Evolutionary conservation across 2,888 invertebrate genomes (phyloP), one percentile per base, ranked within the genome.

Genomic region (Hydrotaea cyrtoneurina): DNA sequence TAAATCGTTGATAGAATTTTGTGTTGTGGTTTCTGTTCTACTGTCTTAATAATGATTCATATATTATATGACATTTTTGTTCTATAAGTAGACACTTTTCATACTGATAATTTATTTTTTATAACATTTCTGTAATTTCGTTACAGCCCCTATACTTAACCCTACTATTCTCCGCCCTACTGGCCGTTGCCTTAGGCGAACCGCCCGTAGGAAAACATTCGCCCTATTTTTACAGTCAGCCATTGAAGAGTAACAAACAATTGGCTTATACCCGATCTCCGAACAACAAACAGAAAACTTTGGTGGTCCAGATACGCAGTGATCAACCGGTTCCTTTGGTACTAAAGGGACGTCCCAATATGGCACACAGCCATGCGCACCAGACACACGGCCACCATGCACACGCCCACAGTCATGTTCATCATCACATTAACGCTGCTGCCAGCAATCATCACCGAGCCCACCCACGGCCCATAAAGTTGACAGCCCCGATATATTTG

Each of bases 291-390:
- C 90, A 90, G 69, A 89, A 91, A 55, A 91, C 92, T 0, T 71
- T 92, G 21, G 91, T 92, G 2, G 89, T 92, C 0, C 92, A 92
- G 87, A 92, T 92, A 53, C 91, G 92, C 23, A 92, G 92, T 77
- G 92, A 92, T 85, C 90, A 91, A 80, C 90, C 90, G 0, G 91
- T 90, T 2, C 92, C 91, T 0, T 83, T 92, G 69, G 89, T 92
- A 0, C 75, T 92, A 0, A 92, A 92, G 85, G 89, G 91, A 31
- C 90, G 90, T 2, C 89, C 88, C 0, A 86, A 78, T n/a, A 86
- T 87, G 26, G 55, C 81, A 0, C 90, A 88, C 26, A 59, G 86
- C 0, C 88, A 86, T 82, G 87, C 69, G 23, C 85, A 75, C 31
- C 86, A 88, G 77, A 53, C 79, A 11, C 87, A 83, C n/a, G 81